Base-by-base conservation (phyloP, 2,888 invertebrate species). In the Megaustenia siamemsis region DNA sequence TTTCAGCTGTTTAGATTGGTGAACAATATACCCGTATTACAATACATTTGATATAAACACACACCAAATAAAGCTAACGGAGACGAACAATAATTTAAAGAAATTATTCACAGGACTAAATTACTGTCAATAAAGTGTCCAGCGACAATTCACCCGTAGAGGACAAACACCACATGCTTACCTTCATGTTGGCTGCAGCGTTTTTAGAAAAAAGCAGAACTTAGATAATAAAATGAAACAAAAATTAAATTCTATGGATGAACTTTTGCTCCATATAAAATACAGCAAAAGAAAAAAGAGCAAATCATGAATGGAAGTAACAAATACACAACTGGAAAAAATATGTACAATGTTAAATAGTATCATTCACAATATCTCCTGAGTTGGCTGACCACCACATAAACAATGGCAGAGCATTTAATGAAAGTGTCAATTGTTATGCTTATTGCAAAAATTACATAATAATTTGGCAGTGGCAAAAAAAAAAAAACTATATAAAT, bases 11-110 rank as follows among this genome's bases (percentile, higher is more conserved):
- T 73, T 32, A 73, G n/a, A 49, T 73, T 49, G 28, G 3, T 49
- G 49, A 73, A 73, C 28, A 45, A 73, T 49, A n/a, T 73, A 73
- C 73, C 73, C 73, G 73, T 73, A 73, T 73, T 73, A 49, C 73
- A 73, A 49, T 32, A 49, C 71, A 71, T 28, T 40, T 21, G 40
- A 69, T 21, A 69, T 40, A 69, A 43, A 43, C 10, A 28, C 43
- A 71, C 43, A 43, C 24, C 28, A 73, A 32, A 63, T n/a, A 73
- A 45, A 49, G 5, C n/a, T n/a, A n/a, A 24, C 35, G 49, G 49
- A 32, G 49, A 28, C 21, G 49, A 32, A 49, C 73, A 73, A 73
- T 73, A 73, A 73, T 73, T 73, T 73, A 73, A 73, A 32, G 38
- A 45, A 28, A 4, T 49, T 73, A 73, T 73, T 49, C 49, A 73